phyloP scores from a whole-genome alignment of 2,113 vertebrate species.

The Peromyscus polionotus region DNA sequence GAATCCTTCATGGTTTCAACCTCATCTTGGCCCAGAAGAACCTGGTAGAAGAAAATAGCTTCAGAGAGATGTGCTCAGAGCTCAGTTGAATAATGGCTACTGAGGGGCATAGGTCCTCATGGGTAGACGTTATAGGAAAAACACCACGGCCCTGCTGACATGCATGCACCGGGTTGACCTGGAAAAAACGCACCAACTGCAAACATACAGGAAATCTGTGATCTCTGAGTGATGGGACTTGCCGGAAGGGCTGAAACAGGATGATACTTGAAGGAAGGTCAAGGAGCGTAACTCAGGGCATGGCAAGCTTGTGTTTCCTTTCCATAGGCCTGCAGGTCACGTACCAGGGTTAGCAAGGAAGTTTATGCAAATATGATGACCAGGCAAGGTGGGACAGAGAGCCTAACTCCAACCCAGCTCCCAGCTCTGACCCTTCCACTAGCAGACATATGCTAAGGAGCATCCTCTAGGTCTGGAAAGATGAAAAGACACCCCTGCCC shows the following conservation, averaged over 20 bases:
- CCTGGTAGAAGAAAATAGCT: not conserved
- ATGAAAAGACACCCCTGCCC: not conserved
- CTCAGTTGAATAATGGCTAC: not conserved
- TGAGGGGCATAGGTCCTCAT: not conserved
- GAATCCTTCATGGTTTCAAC: not conserved
- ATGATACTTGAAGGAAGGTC: not conserved
- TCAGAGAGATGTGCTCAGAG: not conserved
- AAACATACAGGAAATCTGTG: not conserved
- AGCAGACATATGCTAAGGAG: not conserved
- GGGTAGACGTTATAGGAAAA: not conserved
- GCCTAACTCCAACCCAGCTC: not conserved
- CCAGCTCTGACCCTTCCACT: not conserved
- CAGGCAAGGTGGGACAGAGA: not conserved
- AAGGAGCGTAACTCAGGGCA: not conserved
- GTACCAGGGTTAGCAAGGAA: not conserved
- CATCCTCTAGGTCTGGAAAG: not conserved
- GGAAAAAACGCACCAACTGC: not conserved
- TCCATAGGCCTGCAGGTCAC: not conserved
- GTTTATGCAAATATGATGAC: not conserved
- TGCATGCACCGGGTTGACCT: not conserved
- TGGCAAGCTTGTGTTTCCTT: not conserved
- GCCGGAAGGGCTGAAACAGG: not conserved
- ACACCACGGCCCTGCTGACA: not conserved
- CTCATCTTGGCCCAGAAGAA: not conserved
- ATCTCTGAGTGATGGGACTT: not conserved